Conservation (phyloP, 2,113 vertebrate species). For the Peucedramus taeniatus region DNA sequence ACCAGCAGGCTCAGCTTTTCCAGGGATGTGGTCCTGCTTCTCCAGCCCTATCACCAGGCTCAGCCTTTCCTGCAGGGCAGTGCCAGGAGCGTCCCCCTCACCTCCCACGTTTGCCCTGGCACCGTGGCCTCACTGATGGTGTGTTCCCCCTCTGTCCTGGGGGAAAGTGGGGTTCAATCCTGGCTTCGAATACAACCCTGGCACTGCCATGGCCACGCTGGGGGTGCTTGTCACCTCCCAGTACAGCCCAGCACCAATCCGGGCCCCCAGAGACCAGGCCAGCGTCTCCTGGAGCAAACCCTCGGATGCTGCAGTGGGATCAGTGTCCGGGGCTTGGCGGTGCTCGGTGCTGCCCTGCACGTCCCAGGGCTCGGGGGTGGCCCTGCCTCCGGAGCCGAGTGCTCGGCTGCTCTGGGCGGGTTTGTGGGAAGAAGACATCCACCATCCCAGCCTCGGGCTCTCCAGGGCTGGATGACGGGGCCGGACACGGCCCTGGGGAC, state of each 20-base stretch:
- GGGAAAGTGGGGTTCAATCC: rapidly evolving
- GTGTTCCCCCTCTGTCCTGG: rapidly evolving
- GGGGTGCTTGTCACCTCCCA: background rate
- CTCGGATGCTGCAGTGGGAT: rapidly evolving
- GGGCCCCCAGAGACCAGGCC: background rate
- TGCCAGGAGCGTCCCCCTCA: rapidly evolving
- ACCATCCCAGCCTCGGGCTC: background rate
- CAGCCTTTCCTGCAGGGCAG: background rate
- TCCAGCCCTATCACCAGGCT: background rate
- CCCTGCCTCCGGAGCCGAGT: rapidly evolving
- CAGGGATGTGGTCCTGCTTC: background rate
- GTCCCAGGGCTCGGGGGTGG: background rate
- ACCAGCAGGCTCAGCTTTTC: background rate
- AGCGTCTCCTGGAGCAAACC: rapidly evolving
- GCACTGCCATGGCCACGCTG: rapidly evolving
- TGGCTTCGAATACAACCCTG: no score
- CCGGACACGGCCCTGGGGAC: rapidly evolving
- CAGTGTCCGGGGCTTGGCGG: rapidly evolving
- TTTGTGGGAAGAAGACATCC: background rate
- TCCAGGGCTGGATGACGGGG: rapidly evolving
- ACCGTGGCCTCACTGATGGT: rapidly evolving
- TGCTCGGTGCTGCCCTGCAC: rapidly evolving
- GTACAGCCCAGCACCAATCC: background rate
- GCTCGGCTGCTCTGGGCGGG: rapidly evolving
- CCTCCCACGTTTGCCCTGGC: background rate